phyloP scores from a whole-genome alignment of 92 coral and sea anemone genomes.

The Heliopora coerulea region DNA sequence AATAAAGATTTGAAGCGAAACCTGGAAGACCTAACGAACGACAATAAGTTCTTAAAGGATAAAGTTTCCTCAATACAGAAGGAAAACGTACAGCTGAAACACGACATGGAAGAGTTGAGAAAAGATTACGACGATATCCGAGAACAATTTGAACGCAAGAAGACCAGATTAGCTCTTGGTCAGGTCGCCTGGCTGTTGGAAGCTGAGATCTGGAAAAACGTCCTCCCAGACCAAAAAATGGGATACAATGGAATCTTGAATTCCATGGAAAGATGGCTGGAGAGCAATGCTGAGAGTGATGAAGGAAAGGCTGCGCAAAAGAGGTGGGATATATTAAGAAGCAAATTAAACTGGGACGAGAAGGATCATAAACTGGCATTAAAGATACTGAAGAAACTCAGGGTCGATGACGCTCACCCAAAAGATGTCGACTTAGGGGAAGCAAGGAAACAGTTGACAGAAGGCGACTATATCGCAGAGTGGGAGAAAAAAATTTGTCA shows the following conservation, averaged over 20 bases:
- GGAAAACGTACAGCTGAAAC: conserved; percentile 11
- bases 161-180: conserved; percentile 23
- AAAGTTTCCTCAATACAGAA: conserved; percentile 2
- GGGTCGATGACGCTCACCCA: conserved; percentile 15
- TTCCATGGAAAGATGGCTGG: conserved; percentile 22
- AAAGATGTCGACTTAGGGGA: conserved; percentile 8
- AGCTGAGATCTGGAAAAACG: conserved; percentile 22
- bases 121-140: background rate
- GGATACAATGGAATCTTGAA: conserved; percentile 10
- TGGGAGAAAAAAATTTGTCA: background rate
- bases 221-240: conserved; percentile 15
- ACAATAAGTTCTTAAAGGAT: conserved; percentile 3
- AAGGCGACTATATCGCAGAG: conserved; percentile 23
- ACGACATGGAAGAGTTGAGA: conserved; percentile 16
- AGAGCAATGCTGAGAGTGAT: background rate
- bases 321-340: conserved; percentile 25
- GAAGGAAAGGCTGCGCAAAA: conserved; percentile 32
- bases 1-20: conserved; percentile 27
- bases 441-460: conserved; percentile 26
- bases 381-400: conserved; percentile 9
- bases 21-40: conserved; percentile 10
- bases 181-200: conserved; percentile 30
- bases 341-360: conserved; percentile 10
- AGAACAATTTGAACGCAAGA: conserved; percentile 22
- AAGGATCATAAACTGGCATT: conserved; percentile 19